Evolutionary conservation across 2,888 invertebrate genomes (phyloP).

Genomic region (Drosophila emarginata): DNA sequence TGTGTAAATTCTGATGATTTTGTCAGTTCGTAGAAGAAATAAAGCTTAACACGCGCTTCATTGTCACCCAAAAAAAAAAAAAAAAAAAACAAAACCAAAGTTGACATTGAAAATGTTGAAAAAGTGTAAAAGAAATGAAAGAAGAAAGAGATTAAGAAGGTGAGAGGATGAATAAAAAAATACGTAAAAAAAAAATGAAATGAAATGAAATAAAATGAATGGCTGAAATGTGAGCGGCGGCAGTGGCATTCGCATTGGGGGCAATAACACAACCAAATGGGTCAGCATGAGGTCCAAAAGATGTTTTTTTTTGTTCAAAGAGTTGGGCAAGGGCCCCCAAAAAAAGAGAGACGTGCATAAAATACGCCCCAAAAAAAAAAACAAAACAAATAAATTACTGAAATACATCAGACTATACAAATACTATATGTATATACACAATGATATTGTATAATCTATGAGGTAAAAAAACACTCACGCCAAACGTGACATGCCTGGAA

Average conservation of each 20-base stretch:
- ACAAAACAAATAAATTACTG: slow-evolving; percentile 19
- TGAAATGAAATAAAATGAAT: slow-evolving; percentile 7
- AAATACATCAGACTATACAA: slow-evolving; percentile 45
- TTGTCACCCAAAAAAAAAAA: slow-evolving; percentile 57
- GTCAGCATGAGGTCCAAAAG: slow-evolving; percentile 44
- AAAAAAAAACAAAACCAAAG: slow-evolving; percentile 13
- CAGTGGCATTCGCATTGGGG: slow-evolving; percentile 63
- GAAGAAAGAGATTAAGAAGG: slow-evolving; percentile 9
- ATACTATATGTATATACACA: neutral
- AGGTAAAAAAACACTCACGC: slow-evolving; percentile 6
- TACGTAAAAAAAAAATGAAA: slow-evolving; percentile 12
- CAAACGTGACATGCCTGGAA: slow-evolving; percentile 57
- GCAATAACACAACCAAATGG: slow-evolving; percentile 51
- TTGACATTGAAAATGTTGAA: slow-evolving; percentile 65
- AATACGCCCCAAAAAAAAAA: slow-evolving; percentile 47
- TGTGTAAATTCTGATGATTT: slow-evolving; percentile 53
- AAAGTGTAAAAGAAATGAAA: slow-evolving; percentile 16
- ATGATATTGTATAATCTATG: slow-evolving; percentile 48
- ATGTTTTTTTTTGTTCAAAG: slow-evolving; percentile 17
- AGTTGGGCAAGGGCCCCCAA: slow-evolving; percentile 65
- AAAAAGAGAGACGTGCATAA: slow-evolving; percentile 52
- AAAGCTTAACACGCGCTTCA: slow-evolving; percentile 63
- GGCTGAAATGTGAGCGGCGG: slow-evolving; percentile 62
- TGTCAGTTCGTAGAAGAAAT: slow-evolving; percentile 25
- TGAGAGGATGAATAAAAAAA: neutral